phyloP scores from a whole-genome alignment of 2,797 vertebrate species.

The Tokudaia tokunoshimensis region DNA sequence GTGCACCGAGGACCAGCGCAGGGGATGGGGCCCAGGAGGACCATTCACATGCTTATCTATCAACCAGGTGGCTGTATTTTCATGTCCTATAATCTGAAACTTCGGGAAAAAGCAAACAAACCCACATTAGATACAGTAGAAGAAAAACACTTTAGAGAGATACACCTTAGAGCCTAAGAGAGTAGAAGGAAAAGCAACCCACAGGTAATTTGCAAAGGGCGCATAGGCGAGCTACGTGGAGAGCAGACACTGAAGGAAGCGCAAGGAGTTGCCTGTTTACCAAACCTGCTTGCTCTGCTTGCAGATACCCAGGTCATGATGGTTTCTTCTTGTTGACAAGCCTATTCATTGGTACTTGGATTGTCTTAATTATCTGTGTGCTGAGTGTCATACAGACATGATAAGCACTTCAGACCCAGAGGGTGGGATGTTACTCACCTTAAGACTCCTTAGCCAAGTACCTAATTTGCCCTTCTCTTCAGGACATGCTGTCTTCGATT shows the following conservation, averaged over 20 bases:
- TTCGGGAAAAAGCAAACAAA: not conserved
- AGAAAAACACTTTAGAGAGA: constrained; percentile 60
- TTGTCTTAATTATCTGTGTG: constrained; percentile 15
- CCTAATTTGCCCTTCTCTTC: not conserved
- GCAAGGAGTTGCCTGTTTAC: not conserved
- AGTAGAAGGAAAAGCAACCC: constrained; percentile 62
- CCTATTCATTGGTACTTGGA: constrained; percentile 5
- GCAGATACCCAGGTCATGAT: not conserved
- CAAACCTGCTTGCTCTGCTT: constrained; percentile 1
- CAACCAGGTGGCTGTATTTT: not conserved
- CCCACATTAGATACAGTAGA: constrained; percentile 6
- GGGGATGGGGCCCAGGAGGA: fast-evolving
- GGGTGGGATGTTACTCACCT: not conserved
- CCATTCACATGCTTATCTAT: not conserved
- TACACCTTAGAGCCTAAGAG: constrained; percentile 49
- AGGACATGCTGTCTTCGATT: not conserved
- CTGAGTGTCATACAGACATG: not conserved
- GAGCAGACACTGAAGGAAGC: not conserved
- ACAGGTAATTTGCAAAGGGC: constrained; percentile 58
- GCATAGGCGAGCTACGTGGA: not conserved
- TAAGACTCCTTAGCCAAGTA: not conserved
- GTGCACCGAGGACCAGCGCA: not conserved
- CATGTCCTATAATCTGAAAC: not conserved
- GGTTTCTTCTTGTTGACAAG: constrained; percentile 57
- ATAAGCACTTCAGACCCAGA: constrained; percentile 6